Base-by-base conservation (phyloP, 2,797 vertebrate genomes). In the Pipistrellus pygmaeus region DNA sequence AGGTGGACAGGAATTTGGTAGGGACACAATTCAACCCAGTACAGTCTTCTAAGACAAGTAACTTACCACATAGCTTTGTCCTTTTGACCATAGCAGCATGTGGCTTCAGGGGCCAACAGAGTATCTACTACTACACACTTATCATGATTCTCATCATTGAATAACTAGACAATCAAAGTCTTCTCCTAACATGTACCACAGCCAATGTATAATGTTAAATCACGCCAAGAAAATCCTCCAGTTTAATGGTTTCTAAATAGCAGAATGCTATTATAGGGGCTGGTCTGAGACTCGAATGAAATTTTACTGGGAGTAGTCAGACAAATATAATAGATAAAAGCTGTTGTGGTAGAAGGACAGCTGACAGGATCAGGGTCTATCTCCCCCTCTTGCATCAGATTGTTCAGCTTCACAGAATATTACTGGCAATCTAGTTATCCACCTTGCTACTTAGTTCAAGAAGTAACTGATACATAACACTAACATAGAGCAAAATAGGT, bases 111-210 rank as follows among this genome's bases (percentile, higher is more conserved):
- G 12, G 9, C 32, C 78, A 83, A 89, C 57, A 85, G 11, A 66
- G 23, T 12, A 78, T 44, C 5, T 64, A 23, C 78, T 57, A 73
- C 25, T 32, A 64, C 81, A 71, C 17, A 81, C 51, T 89, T 48
- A 32, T 35, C 80, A 77, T 38, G 9, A 25, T 71, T 95, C 72
- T 32, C 27, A 23, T 78, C 57, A 69, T 1, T 46, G 13, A 21
- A 53, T 57, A 84, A 88, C 23, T 46, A 25, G 85, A 69, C 11
- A 35, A 35, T 94, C 78, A 60, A 44, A 89, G 53, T 88, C 83
- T 87, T 84, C 51, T 27, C 32, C 15, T 57, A 41, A 51, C 38
- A 68, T 30, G 38, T 66, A 48, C 46, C 32, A 77, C 13, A 72
- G 68, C 25, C 44, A 78, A 90, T 90, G 38, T 30, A 66, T 1